Percentiles rank a stretch among this genome's conserved stretches.
phyloP scores from a whole-genome alignment of 2,797 vertebrate species.

The Thamnophis elegans region DNA sequence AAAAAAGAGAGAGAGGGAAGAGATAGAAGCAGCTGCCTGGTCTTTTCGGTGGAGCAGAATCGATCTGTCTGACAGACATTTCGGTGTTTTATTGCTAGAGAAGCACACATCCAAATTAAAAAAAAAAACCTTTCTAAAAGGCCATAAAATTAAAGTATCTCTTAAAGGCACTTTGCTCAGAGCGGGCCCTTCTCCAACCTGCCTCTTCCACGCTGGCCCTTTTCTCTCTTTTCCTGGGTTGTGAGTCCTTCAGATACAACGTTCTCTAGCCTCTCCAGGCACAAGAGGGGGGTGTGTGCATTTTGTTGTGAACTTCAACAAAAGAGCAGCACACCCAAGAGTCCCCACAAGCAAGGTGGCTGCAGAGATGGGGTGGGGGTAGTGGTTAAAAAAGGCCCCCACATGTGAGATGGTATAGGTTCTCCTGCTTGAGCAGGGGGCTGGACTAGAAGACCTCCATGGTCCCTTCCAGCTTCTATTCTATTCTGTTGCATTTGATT shows the following conservation, averaged over 20 bases:
- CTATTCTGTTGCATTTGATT: too few species aligned
- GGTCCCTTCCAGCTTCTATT: too few species aligned
- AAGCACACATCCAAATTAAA: neutral
- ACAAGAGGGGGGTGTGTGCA: neutral
- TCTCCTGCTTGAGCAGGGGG: too few species aligned
- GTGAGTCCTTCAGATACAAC: neutral
- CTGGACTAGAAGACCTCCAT: too few species aligned
- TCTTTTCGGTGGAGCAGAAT: slow-evolving; percentile 29
- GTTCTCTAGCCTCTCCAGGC: neutral
- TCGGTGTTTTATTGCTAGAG: slow-evolving; percentile 45
- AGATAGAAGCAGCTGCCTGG: neutral
- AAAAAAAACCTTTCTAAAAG: slow-evolving; percentile 13
- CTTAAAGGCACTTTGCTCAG: neutral
- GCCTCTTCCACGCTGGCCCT: neutral
- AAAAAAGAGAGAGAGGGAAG: neutral
- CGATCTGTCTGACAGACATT: slow-evolving; percentile 32
- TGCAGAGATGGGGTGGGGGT: neutral
- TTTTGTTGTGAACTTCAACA: neutral
- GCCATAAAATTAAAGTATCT: neutral
- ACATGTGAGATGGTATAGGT: too few species aligned
- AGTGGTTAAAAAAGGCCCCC: neutral
- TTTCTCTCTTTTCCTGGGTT: too few species aligned
- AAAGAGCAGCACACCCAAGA: neutral
- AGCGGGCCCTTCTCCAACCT: neutral
- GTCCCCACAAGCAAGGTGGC: neutral